Base-by-base conservation (phyloP, 2,888 invertebrate genomes). In the Belgica antarctica region DNA sequence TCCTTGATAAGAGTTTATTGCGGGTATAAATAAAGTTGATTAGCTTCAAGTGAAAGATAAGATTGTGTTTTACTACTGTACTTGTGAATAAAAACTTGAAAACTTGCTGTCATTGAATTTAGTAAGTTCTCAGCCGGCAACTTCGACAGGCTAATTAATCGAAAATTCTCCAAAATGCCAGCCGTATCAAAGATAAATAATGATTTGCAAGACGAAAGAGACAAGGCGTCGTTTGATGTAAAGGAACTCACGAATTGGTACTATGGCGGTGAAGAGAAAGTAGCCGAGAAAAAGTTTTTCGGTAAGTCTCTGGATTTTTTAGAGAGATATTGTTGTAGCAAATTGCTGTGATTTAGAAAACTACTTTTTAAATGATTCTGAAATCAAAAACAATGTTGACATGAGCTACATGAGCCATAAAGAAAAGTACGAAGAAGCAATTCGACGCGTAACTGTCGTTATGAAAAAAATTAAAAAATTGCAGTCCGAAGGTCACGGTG, bases 191-290 rank as follows among this genome's bases (percentile, higher is more conserved):
- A 76, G 52, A 78, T 89, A 36, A 90, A 90, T 79, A 79, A 83
- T 12, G 92, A 92, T 81, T 81, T 92, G 72, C 82, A 82, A 76
- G 86, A 82, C 74, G 92, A 92, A 80, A 84, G 92, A 72, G 82
- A 86, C 72, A 87, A 85, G 74, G 90, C 91, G 75, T 85, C 86
- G n/a, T 91, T 92, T 77, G 82, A 87, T 77, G 80, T 86, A 1
- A 79, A 81, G 71, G 94, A 94, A 80, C 82, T 94, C 73, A 92
- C 91, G 0, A 80, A 89, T 77, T 82, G 91, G 73, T 82, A 92
- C 73, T 90, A 92, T 80, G 94, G 94, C 5, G 87, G 89, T n/a
- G 80, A 81, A 70, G 83, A 87, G 70, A 89, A 88, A 79, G 92
- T 92, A 1, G 81, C 82, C 66, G 86, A 87, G 75, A 86, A 92